These are phyloP conservation scores for Coluber constrictor DNA, from an alignment of 2,797 vertebrate genomes.

Conservation along the genomic window DNA sequence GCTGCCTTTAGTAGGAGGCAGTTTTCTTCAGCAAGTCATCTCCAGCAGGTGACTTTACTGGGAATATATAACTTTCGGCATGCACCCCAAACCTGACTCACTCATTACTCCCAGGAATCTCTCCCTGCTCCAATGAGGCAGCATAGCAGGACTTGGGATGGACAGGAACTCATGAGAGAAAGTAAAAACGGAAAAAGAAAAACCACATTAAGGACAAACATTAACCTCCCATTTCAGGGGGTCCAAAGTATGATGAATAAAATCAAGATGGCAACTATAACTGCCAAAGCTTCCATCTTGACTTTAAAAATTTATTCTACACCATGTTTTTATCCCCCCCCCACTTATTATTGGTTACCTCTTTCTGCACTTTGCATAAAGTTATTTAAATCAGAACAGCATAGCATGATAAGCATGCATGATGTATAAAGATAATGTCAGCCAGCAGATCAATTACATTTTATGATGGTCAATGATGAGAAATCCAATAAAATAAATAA, in stretches of 20 bases:
- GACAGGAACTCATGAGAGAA: not conserved
- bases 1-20: no score
- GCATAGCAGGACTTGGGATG: not conserved
- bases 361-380: not conserved
- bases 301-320: not conserved
- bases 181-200: not conserved
- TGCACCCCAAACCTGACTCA: not conserved
- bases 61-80: not conserved
- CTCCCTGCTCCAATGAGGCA: not conserved
- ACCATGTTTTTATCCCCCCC: not conserved
- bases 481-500: not conserved
- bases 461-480: not conserved
- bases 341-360: not conserved
- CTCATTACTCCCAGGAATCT: not conserved
- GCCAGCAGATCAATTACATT: not conserved
- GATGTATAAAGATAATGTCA: not conserved
- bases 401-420: not conserved
- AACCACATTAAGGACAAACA: not conserved
- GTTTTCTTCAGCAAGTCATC: no score
- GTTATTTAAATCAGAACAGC: not conserved
- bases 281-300: not conserved
- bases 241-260: not conserved
- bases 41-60: not conserved
- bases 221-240: not conserved
- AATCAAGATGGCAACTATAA: not conserved